These are phyloP conservation scores for Caenorhabditis inopinata DNA, from an alignment of 1,140 invertebrate genomes.

Conservation along the genomic window DNA sequence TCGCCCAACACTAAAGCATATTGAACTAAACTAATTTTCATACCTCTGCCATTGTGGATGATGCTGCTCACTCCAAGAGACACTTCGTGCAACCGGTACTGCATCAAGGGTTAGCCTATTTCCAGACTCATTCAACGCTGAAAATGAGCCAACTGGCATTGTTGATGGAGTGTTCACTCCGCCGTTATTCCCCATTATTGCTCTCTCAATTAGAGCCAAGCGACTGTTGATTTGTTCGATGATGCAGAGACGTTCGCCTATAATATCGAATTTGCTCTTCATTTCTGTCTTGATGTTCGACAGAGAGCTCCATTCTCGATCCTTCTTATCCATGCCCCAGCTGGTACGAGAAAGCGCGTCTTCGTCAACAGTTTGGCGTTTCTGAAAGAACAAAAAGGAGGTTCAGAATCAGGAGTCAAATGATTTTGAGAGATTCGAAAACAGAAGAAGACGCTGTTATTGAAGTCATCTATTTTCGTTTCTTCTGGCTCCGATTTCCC, in stretches of 20 bases:
- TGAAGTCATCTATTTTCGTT: too few species aligned
- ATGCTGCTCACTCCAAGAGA: slow-evolving; percentile 44
- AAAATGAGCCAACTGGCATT: slow-evolving; percentile 42
- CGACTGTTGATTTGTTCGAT: slow-evolving; percentile 34
- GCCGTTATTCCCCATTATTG: slow-evolving; percentile 3
- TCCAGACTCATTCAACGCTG: slow-evolving; percentile 34
- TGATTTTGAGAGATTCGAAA: too few species aligned
- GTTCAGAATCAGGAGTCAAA: too few species aligned
- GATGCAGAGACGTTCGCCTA: slow-evolving; percentile 34
- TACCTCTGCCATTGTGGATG: slow-evolving; percentile 39
- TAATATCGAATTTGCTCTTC: slow-evolving; percentile 46
- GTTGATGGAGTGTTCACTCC: slow-evolving; percentile 40
- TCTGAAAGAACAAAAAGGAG: slow-evolving; percentile 23
- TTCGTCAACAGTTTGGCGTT: slow-evolving; percentile 46
- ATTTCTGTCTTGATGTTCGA: slow-evolving; percentile 40
- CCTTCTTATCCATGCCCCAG: slow-evolving; percentile 36
- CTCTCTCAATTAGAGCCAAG: slow-evolving; percentile 17
- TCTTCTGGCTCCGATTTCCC: too few species aligned
- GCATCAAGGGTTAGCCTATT: slow-evolving; percentile 22
- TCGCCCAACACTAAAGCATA: background rate
- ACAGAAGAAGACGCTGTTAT: too few species aligned
- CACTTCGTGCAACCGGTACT: slow-evolving; percentile 25
- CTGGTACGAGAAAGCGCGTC: slow-evolving; percentile 41
- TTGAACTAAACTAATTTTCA: background rate
- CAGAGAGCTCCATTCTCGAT: slow-evolving; percentile 44